phyloP scores from a whole-genome alignment of 2,888 invertebrate species.

The Cactoblastis cactorum region DNA sequence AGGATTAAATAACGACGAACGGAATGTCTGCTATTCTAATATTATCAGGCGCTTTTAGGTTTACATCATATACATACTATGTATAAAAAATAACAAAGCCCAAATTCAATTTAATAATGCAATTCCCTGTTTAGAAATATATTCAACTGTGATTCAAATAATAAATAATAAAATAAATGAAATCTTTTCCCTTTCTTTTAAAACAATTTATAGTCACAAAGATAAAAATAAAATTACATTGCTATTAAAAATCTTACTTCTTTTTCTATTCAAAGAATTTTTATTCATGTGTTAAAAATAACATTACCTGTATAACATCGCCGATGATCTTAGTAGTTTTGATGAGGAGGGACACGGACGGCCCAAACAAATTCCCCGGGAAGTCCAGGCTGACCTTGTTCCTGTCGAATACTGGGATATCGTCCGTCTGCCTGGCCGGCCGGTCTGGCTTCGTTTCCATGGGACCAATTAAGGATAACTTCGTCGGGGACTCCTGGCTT shows the following conservation, averaged over 20 bases:
- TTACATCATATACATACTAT: no score
- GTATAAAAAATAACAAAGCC: no score
- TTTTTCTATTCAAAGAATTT: no score
- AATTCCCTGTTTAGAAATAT: no score
- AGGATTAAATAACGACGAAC: neutral
- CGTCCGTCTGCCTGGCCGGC: slow-evolving; percentile 57
- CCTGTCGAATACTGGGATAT: slow-evolving; percentile 81
- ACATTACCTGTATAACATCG: slow-evolving; percentile 82
- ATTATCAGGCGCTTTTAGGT: neutral
- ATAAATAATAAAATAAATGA: no score
- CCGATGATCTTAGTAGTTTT: slow-evolving; percentile 82
- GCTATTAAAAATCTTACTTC: no score
- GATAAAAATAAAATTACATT: no score
- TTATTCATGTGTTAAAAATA: neutral
- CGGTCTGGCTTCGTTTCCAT: slow-evolving; percentile 23
- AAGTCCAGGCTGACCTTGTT: slow-evolving; percentile 83
- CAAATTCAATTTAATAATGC: no score
- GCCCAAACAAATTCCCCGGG: slow-evolving; percentile 82
- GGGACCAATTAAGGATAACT: slow-evolving; percentile 13
- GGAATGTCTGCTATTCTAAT: neutral
- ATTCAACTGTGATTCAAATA: no score
- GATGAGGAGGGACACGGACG: slow-evolving; percentile 83
- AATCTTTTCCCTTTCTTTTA: no score
- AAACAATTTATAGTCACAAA: no score
- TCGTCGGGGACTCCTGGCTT: slow-evolving; percentile 24